phyloP scores from a whole-genome alignment of 2,888 invertebrate species.

The Xestia xanthographa region DNA sequence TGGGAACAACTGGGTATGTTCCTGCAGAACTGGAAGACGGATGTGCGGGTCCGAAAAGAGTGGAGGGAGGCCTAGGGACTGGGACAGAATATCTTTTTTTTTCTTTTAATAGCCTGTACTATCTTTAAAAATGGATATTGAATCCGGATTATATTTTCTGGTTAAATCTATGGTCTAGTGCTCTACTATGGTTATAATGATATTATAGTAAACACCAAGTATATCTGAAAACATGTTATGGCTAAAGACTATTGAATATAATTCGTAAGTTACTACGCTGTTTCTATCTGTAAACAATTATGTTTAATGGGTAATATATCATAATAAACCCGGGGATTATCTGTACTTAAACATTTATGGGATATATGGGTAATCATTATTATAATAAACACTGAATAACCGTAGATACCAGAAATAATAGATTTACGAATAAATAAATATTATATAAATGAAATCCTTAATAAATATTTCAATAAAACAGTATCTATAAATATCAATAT shows the following conservation, averaged over 20 bases:
- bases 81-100: not conserved
- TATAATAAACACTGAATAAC: constrained; percentile 40
- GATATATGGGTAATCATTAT: constrained; percentile 39
- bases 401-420: constrained; percentile 29
- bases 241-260: constrained; percentile 30
- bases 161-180: constrained; percentile 30
- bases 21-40: not conserved
- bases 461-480: constrained; percentile 18
- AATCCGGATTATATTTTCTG: not conserved
- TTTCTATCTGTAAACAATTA: not conserved
- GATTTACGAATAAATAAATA: not conserved
- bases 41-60: not conserved
- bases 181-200: constrained; percentile 3
- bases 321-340: constrained; percentile 4
- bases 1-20: too few species aligned
- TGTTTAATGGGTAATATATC: not conserved
- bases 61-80: not conserved
- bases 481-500: constrained; percentile 27
- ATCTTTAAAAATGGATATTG: not conserved
- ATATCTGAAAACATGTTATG: constrained; percentile 35
- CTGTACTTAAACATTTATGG: constrained; percentile 17
- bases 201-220: constrained; percentile 32
- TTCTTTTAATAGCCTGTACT: too few species aligned
- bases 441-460: constrained; percentile 6
- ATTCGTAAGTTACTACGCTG: not conserved